Percentiles rank a stretch among this genome's conserved stretches.
phyloP scores from a whole-genome alignment of 2,113 vertebrate genomes.

The Martes martes region DNA sequence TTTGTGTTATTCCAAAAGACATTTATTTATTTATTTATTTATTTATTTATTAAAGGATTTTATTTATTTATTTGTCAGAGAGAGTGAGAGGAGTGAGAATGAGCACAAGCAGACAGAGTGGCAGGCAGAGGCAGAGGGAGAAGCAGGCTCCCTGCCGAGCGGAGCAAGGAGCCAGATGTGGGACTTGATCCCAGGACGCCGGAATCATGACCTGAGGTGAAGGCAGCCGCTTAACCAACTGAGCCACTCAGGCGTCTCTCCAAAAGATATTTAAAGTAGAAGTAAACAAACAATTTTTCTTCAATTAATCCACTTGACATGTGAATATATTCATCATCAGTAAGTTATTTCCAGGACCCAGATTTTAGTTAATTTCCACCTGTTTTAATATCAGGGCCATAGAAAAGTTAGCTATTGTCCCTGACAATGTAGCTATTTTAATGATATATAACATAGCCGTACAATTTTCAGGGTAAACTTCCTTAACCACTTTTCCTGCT shows the following conservation, averaged over 20 bases:
- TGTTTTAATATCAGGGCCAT: background rate
- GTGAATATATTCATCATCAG: background rate
- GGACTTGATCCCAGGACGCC: too few species aligned
- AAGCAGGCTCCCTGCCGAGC: too few species aligned
- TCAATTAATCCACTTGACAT: background rate
- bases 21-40: background rate
- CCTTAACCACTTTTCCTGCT: background rate
- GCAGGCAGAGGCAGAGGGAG: too few species aligned
- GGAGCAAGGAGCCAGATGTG: too few species aligned
- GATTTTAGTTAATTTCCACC: constrained; percentile 23
- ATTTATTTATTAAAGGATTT: too few species aligned
- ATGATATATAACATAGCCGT: background rate
- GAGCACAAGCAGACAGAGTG: too few species aligned
- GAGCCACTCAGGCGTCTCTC: background rate
- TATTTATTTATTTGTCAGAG: too few species aligned
- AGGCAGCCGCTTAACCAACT: too few species aligned
- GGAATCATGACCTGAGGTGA: too few species aligned
- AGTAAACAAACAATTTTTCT: background rate
- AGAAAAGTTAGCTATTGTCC: background rate
- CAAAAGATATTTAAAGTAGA: background rate
- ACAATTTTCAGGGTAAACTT: background rate
- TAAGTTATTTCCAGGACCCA: background rate
- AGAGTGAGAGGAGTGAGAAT: too few species aligned
- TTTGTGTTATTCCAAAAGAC: background rate
- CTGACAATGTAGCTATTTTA: background rate